Conservation (phyloP, 2,797 vertebrate genomes). For the Pangasius mekongensis region DNA sequence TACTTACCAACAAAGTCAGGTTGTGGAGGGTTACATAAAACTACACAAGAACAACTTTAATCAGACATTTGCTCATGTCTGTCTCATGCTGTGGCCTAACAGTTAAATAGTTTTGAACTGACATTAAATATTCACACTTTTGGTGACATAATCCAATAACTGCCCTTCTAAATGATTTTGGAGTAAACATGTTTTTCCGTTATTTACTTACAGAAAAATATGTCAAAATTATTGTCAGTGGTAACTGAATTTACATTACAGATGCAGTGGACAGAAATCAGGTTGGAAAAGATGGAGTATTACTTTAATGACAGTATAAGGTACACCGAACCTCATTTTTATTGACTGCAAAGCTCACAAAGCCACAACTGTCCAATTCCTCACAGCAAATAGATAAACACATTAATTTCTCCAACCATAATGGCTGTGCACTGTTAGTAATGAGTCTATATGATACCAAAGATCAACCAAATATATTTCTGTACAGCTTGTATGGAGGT, state of each 20-base stretch:
- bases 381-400: neutral
- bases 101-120: neutral
- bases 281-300: neutral
- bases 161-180: neutral
- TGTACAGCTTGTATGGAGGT: neutral
- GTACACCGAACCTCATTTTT: neutral
- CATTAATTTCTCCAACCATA: neutral
- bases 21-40: neutral
- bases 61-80: neutral
- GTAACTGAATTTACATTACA: neutral
- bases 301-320: neutral
- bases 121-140: neutral
- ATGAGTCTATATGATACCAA: neutral
- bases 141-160: neutral
- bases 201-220: too few relatives aligned
- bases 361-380: neutral
- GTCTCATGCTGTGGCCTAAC: neutral
- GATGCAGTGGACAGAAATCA: neutral
- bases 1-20: neutral
- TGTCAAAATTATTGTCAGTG: neutral
- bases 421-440: neutral
- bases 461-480: neutral
- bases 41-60: neutral
- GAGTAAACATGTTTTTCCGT: neutral
- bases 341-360: neutral